Base-by-base conservation (phyloP, 1,140 invertebrate genomes). In the Ptiloglossa arizonensis region DNA sequence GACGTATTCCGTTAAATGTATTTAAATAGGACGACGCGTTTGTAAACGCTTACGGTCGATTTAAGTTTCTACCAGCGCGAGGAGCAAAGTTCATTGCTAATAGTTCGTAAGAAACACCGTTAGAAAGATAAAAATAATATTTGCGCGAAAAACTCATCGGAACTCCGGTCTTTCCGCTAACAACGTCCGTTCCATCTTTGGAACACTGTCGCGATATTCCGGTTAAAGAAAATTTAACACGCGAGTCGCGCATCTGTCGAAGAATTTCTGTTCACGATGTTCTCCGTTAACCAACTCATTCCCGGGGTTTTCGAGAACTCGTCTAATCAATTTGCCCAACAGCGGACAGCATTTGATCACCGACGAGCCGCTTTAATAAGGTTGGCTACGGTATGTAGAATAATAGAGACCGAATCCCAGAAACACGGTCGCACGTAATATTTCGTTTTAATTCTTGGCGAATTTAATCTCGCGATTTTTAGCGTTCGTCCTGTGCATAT, bases 401-500 rank as follows among this genome's bases (percentile, higher is more conserved):
- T 68, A 68, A 67, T 38, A 19, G n/a, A 44, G 44, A 57, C 38
- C 29, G 41, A 48, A 29, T 22, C 38, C 50, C n/a, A 52, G 41
- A 41, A 75, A 56, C 57, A 60, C 41, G 54, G 57, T 70, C 60
- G 54, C 44, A 2, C 41, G 46, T 38, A 38, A 59, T 24, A 69
- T 77, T 69, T 70, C 74, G 24, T 27, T 77, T 70, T 70, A 77
- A 77, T 57, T 70, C 67, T 29, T 52, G 54, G 41, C 44, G 54
- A 70, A 70, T 77, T 70, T 70, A 77, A 77, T 77, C 74, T 67
- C 9, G 32, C 46, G 66, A 29, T 60, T 77, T 77, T 77, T 56
- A 60, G n/a, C 56, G 32, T 62, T 27, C 67, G 44, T 70, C 67
- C 52, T 56, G 52, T 62, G 67, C 67, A 70, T 77, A 70, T 77